These are phyloP conservation scores for Xestobium rufovillosum DNA, from an alignment of 2,888 invertebrate species.

Conservation along the genomic window DNA sequence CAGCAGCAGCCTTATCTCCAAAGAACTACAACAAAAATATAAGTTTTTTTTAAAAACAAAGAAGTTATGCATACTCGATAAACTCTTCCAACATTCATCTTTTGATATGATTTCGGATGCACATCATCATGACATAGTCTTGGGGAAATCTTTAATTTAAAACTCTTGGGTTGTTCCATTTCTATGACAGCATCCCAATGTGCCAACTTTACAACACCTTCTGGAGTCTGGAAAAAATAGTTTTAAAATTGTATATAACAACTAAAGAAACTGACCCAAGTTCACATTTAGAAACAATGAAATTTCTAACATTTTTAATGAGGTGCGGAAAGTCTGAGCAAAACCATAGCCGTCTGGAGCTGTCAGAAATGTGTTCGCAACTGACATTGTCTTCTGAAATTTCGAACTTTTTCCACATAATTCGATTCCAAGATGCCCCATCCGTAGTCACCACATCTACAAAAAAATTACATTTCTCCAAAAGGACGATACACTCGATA, in stretches of 20 bases:
- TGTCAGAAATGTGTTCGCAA: constrained; percentile 15
- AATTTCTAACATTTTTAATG: constrained; percentile 14
- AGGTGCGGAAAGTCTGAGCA: constrained; percentile 3
- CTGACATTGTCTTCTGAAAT: constrained; percentile 13
- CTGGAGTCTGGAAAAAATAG: constrained; percentile 4
- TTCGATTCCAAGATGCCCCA: constrained; percentile 20
- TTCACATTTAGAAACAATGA: background rate
- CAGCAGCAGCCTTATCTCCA: background rate
- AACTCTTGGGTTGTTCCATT: constrained; percentile 4
- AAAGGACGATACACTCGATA: constrained; percentile 16
- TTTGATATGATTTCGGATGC: constrained; percentile 6
- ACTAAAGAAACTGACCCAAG: background rate
- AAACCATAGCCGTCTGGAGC: constrained; percentile 14
- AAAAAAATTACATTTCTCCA: constrained; percentile 17
- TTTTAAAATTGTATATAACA: constrained; percentile 1
- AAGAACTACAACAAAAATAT: constrained; percentile 1
- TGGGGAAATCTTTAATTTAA: constrained; percentile 5
- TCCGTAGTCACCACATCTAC: constrained; percentile 20
- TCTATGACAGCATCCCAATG: constrained; percentile 5
- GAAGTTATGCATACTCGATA: constrained; percentile 4
- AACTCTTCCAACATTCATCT: constrained; percentile 4
- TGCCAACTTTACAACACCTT: background rate
- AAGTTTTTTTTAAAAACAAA: background rate
- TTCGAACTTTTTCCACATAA: constrained; percentile 21
- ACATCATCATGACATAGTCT: constrained; percentile 8